Conservation (phyloP, 2,888 invertebrate genomes). For the Apotomis betuletana region DNA sequence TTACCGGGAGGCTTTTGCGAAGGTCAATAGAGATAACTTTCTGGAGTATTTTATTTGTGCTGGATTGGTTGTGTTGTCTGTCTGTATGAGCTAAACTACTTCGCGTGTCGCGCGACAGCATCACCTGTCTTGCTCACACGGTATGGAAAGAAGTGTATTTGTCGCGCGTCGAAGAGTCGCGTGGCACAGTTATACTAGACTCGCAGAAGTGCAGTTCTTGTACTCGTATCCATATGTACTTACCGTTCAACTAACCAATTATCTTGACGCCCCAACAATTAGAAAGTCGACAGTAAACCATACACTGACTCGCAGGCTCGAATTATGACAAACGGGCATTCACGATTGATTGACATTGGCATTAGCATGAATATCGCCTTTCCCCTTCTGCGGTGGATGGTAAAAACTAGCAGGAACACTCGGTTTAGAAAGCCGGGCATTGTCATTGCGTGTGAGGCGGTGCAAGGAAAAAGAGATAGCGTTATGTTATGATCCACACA, state of each 20-base stretch:
- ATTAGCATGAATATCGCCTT: constrained; percentile 44
- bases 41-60: too few species aligned
- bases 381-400: constrained; percentile 44
- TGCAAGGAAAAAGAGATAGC: constrained; percentile 12
- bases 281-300: constrained; percentile 30
- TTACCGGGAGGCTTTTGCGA: too few species aligned
- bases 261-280: constrained; percentile 16
- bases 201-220: too few species aligned
- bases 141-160: too few species aligned
- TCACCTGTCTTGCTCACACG: too few species aligned
- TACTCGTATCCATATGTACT: too few species aligned
- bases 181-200: too few species aligned
- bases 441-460: constrained; percentile 46
- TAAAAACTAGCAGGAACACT: constrained; percentile 52
- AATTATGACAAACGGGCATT: constrained; percentile 29
- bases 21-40: too few species aligned
- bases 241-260: neutral
- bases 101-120: too few species aligned
- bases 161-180: too few species aligned
- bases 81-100: too few species aligned
- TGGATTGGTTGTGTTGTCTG: too few species aligned
- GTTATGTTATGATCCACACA: neutral
- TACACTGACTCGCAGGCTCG: constrained; percentile 15
- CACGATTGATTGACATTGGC: constrained; percentile 35
- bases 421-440: constrained; percentile 53